Evolutionary conservation across 2,113 vertebrate species (phyloP), one percentile per base, ranked within the genome.

Genomic region (Antigone vipio): DNA sequence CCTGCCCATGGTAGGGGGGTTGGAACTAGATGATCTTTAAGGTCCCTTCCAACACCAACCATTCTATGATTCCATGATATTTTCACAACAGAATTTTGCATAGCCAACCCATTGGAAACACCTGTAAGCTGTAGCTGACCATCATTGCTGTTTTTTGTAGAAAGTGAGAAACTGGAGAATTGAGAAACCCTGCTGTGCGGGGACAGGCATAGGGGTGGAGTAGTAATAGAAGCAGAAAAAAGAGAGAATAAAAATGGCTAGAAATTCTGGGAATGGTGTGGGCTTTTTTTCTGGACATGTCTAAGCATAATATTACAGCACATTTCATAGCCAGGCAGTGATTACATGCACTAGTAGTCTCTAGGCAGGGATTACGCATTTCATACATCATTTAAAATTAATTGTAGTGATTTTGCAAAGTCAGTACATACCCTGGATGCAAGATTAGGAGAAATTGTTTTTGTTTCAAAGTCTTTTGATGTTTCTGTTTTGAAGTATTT

Each of bases 361-460:
- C 89, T 85, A 78, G 72, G 52, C 40, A 95, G 73, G 24, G 62
- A 93, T 90, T 85, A 50, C 45, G 76, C 53, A 88, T 96, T 96
- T 96, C 66, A 88, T 92, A 78, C 72, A 53, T 52, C 40, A 93
- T 97, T 96, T 92, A 94, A 27, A 94, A 76, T 50, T 93, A 95
- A 93, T 91, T 76, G 66, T 58, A 90, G 34, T 64, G 55, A 77
- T 96, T 95, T 89, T 74, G 74, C 35, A 44, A 89, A 88, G 53
- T 95, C 89, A 89, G 38, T 95, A 22, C 78, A 84, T 95, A 92
- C 69, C 42, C 69, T 72, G 59, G 42, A 91, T 0, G 47, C 69
- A 94, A 91, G 50, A 83, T 87, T 63, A 76, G 29, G 58, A 85
- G 15, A 90, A 92, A 56, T 2, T 88, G 56, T 0, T 89, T 92